Conservation (phyloP, 1,140 invertebrate genomes). For the Pseudachorutes palmiensis region DNA sequence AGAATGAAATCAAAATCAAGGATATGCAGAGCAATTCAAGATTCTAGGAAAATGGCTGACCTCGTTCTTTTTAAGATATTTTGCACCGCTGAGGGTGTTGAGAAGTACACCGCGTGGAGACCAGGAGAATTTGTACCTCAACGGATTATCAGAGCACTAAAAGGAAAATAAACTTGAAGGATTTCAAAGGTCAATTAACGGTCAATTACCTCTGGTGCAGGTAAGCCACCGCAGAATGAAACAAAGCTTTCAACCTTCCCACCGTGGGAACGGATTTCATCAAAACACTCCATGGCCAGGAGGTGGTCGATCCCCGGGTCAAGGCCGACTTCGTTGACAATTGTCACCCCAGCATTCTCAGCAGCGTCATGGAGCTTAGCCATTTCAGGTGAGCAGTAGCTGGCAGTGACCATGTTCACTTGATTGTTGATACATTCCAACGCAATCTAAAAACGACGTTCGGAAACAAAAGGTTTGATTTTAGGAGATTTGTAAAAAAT, state of each 20-base stretch:
- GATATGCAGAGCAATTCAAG: too few species aligned
- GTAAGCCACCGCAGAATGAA: constrained; percentile 87
- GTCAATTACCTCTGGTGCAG: constrained; percentile 41
- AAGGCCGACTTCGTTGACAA: constrained; percentile 91
- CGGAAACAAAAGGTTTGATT: too few species aligned
- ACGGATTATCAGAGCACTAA: constrained; percentile 74
- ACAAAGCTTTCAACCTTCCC: constrained; percentile 86
- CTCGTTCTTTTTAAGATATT: constrained; percentile 76
- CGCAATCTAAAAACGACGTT: too few species aligned
- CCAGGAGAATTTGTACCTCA: constrained; percentile 98
- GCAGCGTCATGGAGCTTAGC: constrained; percentile 70
- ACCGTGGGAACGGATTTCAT: constrained; percentile 70
- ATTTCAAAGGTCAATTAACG: constrained; percentile 42
- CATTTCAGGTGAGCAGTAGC: constrained; percentile 81
- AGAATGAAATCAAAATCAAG: constrained; percentile 15
- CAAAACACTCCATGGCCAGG: constrained; percentile 92
- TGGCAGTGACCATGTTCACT: constrained; percentile 92
- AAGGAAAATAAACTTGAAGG: constrained; percentile 70
- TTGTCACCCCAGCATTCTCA: constrained; percentile 71
- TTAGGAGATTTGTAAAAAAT: too few species aligned
- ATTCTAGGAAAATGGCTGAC: constrained; percentile 47
- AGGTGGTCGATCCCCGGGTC: constrained; percentile 98
- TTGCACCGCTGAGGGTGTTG: constrained; percentile 79
- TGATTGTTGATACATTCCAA: constrained; percentile 74
- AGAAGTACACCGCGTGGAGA: constrained; percentile 81